Percentiles rank a stretch among this genome's conserved stretches.
Evolutionary conservation across 1,140 invertebrate genomes (phyloP).

Genomic region (Eufriesea mexicana): DNA sequence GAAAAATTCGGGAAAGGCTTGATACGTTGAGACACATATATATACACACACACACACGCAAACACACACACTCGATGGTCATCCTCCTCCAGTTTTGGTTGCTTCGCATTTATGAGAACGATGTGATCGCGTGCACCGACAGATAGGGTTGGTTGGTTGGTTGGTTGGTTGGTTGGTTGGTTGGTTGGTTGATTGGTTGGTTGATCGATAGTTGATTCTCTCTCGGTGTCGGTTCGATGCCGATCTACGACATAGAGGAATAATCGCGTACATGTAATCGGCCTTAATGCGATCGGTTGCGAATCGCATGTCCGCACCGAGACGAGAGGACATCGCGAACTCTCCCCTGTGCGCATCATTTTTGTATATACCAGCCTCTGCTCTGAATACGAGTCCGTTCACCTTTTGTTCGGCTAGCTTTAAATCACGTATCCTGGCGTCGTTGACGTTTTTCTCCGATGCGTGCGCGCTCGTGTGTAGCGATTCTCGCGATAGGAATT

Average conservation of each 20-base stretch:
- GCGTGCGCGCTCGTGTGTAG: constrained; percentile 58
- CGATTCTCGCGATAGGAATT: constrained; percentile 79
- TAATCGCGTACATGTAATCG: constrained; percentile 4
- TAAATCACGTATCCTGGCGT: background rate
- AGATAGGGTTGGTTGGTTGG: background rate
- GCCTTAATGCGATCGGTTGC: background rate
- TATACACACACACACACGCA: too few relatives aligned
- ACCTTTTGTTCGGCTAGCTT: constrained; percentile 20
- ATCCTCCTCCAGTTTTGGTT: background rate
- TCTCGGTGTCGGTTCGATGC: constrained; percentile 16
- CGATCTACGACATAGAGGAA: background rate
- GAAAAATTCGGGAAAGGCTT: too few relatives aligned
- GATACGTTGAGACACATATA: too few relatives aligned
- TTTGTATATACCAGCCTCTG: background rate
- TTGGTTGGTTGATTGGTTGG: background rate
- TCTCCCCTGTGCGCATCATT: background rate
- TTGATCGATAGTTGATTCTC: background rate
- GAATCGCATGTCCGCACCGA: background rate
- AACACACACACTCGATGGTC: background rate
- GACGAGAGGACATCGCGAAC: background rate
- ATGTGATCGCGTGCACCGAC: background rate
- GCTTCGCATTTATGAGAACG: background rate
- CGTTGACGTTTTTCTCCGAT: constrained; percentile 7
- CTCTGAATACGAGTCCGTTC: background rate
- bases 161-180: background rate